These are phyloP conservation scores for Notothenia coriiceps DNA, from an alignment of 2,113 vertebrate species.

Conservation along the genomic window DNA sequence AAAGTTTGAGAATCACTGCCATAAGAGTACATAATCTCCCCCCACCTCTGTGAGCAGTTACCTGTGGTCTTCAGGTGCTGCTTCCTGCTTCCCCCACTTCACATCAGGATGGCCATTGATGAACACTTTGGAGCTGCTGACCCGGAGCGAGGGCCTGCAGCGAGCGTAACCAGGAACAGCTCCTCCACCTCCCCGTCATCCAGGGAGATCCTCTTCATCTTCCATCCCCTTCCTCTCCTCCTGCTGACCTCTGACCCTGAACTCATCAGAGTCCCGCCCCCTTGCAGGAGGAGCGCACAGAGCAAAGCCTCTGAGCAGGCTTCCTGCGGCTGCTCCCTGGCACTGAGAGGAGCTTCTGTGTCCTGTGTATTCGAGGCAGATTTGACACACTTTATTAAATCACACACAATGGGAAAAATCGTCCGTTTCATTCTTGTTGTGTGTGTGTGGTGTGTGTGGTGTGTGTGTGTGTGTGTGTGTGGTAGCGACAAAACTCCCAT, in stretches of 20 bases:
- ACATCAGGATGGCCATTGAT: slow-evolving; percentile 93
- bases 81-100: slow-evolving; percentile 88
- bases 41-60: slow-evolving; percentile 61
- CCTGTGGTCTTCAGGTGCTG: slow-evolving; percentile 86
- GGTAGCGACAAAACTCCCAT: too few species aligned
- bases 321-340: too few species aligned
- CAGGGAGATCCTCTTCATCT: not conserved
- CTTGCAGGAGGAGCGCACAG: slow-evolving; percentile 30
- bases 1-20: too few species aligned
- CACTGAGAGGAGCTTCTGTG: too few species aligned
- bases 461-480: too few species aligned
- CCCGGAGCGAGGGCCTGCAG: slow-evolving; percentile 47
- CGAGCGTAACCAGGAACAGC: slow-evolving; percentile 77
- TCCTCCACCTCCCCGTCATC: slow-evolving; percentile 83
- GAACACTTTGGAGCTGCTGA: slow-evolving; percentile 86
- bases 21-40: too few species aligned
- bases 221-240: not conserved
- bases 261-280: slow-evolving; percentile 33
- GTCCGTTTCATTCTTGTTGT: too few species aligned
- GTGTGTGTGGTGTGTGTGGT: too few species aligned
- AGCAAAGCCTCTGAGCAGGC: too few species aligned
- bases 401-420: too few species aligned
- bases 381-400: too few species aligned
- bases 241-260: fast-evolving
- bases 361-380: too few species aligned